Base-by-base conservation (phyloP, 1,140 invertebrate genomes). In the Diorhabda sublineata region DNA sequence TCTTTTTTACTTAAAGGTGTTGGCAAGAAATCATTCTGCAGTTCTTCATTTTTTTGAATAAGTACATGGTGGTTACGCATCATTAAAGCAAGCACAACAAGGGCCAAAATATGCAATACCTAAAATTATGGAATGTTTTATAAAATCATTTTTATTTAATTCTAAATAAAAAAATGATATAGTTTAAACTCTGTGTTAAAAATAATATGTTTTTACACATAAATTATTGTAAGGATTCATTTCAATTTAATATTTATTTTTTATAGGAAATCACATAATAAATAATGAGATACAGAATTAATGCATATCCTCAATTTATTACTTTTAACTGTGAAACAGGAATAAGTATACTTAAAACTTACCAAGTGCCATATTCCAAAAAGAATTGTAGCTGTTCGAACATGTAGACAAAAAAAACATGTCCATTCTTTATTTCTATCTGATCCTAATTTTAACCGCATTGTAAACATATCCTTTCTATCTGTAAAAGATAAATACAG, bases 311-410 rank as follows among this genome's bases (percentile, higher is more conserved):
- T 26, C 26, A 26, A 26, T 26, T 26, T 26, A 26, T 26, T 26
- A 26, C 26, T 26, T 26, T 26, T 2, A 26, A 26, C 26, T 26
- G 26, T 0, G 26, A 26, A 26, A 26, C 26, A 26, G 26, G 26
- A 26, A 26, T 26, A 26, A 26, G 0, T 8, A 52, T 52, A 4
- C n/a, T n/a, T 2, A 52, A 52, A 63, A 69, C 87, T 87, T 84
- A 93, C 92, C 87, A 93, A 84, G 81, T 93, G 90, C 88, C 90
- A 91, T 76, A 92, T 82, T 76, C 92, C 92, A 68, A 93, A 86
- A 68, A 92, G 83, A 63, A 93, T 88, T 7, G 92, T 93, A 42
- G 90, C 92, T 47, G 91, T 93, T 69, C 91, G 85, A 9, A 95
- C 92, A 84, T 94, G 92, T 64, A 92, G 86, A 77, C 92, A 93